Base-by-base conservation (phyloP, 2,888 invertebrate genomes). In the Ectropis crepuscularia region DNA sequence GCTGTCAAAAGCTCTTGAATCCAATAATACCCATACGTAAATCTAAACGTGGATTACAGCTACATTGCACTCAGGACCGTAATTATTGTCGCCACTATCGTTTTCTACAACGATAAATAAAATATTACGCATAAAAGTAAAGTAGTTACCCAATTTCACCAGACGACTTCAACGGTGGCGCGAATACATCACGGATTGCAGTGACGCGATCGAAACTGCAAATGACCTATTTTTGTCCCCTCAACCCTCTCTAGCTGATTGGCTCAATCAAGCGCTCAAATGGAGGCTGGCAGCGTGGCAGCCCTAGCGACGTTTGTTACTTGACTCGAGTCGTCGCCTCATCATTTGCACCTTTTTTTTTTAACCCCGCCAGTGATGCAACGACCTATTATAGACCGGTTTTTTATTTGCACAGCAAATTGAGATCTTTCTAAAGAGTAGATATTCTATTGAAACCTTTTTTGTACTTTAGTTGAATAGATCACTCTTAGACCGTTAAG, bases 151-250 rank as follows among this genome's bases (percentile, higher is more conserved):
- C 39, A n/a, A 39, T 43, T 28, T 28, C 16, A 4, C 16, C 16
- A 28, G 16, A 28, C 1, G 16, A 28, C 16, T 28, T 28, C 16
- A 28, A 28, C 16, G 1, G 16, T 28, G 16, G 16, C 16, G 16
- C 16, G 16, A 28, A 28, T n/a, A 41, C 47, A 6, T 10, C 49
- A 36, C 7, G 36, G 65, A 51, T 51, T 70, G 80, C 76, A 79
- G 77, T 79, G 75, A 74, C 53, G 69, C 73, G 67, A 71, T 48
- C 65, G 50, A 57, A 57, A 43, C 61, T 72, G 61, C 66, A 70
- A 73, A 71, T 69, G 81, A 77, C 81, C 81, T 77, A 82, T 74
- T 78, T 81, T 77, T 74, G 74, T 74, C 75, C 68, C 70, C 72
- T 68, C 53, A 61, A 66, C 65, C 68, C 53, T 48, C 58, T 54